These are phyloP conservation scores for Aphelocoma californica DNA, from an alignment of 2,797 vertebrate genomes.

Conservation along the genomic window DNA sequence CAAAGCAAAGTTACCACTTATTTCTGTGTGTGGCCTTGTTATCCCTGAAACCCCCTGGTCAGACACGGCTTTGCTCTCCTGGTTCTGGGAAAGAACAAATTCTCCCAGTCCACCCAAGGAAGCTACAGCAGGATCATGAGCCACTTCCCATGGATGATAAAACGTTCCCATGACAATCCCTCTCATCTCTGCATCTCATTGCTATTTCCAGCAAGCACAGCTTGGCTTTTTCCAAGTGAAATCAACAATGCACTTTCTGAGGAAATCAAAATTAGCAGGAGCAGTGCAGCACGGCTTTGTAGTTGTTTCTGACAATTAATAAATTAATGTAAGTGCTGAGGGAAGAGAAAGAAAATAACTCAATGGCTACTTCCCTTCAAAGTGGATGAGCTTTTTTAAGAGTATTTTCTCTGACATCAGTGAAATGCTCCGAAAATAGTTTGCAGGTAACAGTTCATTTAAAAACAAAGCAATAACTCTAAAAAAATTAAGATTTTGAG, in stretches of 20 bases:
- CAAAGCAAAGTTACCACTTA: accelerated
- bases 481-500: neutral
- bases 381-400: neutral
- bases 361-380: neutral
- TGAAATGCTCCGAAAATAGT: neutral
- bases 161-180: neutral
- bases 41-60: neutral
- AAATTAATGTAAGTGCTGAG: neutral
- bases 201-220: neutral
- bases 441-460: neutral
- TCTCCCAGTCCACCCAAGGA: too few species aligned
- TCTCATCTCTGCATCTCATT: neutral
- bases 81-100: neutral
- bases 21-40: neutral
- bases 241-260: neutral
- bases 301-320: neutral
- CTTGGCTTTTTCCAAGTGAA: neutral
- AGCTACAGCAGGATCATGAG: neutral
- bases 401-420: neutral
- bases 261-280: neutral
- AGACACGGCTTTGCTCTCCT: neutral
- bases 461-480: neutral
- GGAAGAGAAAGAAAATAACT: neutral
- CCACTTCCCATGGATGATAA: neutral
- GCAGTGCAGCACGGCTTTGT: neutral